phyloP scores from a whole-genome alignment of 1,140 invertebrate genomes.

The Penaeus vannamei region DNA sequence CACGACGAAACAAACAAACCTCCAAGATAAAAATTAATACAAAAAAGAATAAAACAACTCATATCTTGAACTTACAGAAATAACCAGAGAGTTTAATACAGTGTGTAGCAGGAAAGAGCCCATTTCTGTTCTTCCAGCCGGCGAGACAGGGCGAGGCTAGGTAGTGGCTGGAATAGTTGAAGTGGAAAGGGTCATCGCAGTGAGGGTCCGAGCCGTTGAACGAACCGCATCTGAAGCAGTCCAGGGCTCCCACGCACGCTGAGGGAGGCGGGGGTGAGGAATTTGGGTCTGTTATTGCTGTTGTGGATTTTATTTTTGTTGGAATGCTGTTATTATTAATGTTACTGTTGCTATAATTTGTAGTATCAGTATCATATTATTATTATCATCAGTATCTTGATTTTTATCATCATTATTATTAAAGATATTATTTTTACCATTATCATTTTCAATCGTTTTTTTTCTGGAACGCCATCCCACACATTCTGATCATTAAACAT shows the following conservation, averaged over 20 bases:
- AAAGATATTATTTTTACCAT: too few relatives aligned
- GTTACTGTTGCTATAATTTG: too few relatives aligned
- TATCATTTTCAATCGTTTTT: too few relatives aligned
- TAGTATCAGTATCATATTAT: too few relatives aligned
- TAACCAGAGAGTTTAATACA: conserved; percentile 94
- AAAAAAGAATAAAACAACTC: neutral
- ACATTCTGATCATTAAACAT: too few relatives aligned
- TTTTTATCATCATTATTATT: too few relatives aligned
- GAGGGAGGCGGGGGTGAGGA: neutral
- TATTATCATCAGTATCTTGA: too few relatives aligned
- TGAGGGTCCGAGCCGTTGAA: conserved; percentile 86
- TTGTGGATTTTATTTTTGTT: neutral
- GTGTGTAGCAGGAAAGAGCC: conserved; percentile 94
- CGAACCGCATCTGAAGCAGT: conserved; percentile 97
- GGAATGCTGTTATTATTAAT: too few relatives aligned
- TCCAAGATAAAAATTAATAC: neutral
- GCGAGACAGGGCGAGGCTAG: conserved; percentile 93
- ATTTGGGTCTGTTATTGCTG: neutral
- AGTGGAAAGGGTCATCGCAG: conserved; percentile 97
- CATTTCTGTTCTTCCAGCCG: conserved; percentile 90
- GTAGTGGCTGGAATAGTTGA: conserved; percentile 86
- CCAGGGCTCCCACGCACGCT: conserved; percentile 78
- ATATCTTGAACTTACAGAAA: conserved; percentile 77
- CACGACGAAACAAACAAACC: neutral
- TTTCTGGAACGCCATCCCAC: too few relatives aligned